These are phyloP conservation scores for Ypsolopha scabrella DNA, from an alignment of 2,888 invertebrate species.

Conservation along the genomic window DNA sequence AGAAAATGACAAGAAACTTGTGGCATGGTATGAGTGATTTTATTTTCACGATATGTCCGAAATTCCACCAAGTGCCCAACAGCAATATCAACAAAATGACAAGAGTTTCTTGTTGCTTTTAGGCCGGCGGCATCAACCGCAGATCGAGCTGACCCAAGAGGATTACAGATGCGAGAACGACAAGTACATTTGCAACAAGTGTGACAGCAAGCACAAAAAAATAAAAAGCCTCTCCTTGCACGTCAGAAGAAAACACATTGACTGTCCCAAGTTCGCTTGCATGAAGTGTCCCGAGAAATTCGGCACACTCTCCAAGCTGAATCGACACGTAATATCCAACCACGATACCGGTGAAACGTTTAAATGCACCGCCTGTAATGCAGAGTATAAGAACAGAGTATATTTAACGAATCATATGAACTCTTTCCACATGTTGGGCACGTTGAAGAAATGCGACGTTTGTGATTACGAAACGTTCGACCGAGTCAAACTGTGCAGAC, in stretches of 20 bases:
- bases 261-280: no score
- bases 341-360: background rate
- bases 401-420: slow-evolving; percentile 1
- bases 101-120: no score
- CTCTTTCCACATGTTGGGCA: slow-evolving; percentile 16
- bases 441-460: slow-evolving; percentile 24
- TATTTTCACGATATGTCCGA: no score
- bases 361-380: background rate
- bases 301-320: background rate
- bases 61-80: no score
- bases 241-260: background rate
- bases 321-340: background rate
- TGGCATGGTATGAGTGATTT: no score
- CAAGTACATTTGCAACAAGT: background rate
- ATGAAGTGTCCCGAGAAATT: no score
- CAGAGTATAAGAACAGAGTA: background rate
- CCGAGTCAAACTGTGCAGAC: slow-evolving; percentile 8
- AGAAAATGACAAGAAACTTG: no score
- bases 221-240: background rate
- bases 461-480: slow-evolving; percentile 14
- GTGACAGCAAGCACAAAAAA: background rate
- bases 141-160: no score
- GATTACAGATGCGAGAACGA: background rate
- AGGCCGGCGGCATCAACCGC: no score
- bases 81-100: no score